A percentile compares a stretch with the other conserved stretches of the same genome.
Conservation (phyloP, 2,888 invertebrate genomes). For the Brenthis daphne region DNA sequence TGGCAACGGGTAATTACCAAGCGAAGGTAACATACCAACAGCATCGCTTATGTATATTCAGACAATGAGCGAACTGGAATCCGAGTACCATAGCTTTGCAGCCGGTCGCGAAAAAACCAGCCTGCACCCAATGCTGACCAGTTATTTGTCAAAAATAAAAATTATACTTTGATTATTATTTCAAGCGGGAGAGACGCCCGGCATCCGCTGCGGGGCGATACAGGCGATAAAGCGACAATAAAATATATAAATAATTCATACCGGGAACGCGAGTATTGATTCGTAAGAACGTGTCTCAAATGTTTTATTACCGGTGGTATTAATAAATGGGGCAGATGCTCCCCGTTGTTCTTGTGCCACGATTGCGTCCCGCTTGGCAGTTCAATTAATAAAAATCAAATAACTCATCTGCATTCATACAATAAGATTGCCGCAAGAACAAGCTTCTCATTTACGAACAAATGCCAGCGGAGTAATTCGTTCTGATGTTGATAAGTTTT, state of each 20-base stretch:
- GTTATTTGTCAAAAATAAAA: slow-evolving; percentile 80
- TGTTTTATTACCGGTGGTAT: slow-evolving; percentile 74
- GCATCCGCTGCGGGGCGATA: slow-evolving; percentile 62
- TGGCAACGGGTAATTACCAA: slow-evolving; percentile 29
- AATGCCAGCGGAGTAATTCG: neutral
- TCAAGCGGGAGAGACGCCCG: slow-evolving; percentile 57
- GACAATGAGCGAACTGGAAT: slow-evolving; percentile 27
- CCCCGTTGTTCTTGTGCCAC: slow-evolving; percentile 57
- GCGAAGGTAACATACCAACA: slow-evolving; percentile 27
- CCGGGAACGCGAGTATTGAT: slow-evolving; percentile 69
- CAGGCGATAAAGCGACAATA: slow-evolving; percentile 79
- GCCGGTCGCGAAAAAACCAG: slow-evolving; percentile 35
- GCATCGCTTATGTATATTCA: slow-evolving; percentile 37
- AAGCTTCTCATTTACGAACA: slow-evolving; percentile 17
- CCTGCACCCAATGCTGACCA: slow-evolving; percentile 56
- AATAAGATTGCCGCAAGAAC: slow-evolving; percentile 29
- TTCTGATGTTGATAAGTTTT: neutral
- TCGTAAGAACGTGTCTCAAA: slow-evolving; percentile 80
- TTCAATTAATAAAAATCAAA: slow-evolving; percentile 73
- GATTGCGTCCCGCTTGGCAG: slow-evolving; percentile 60
- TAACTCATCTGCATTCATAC: slow-evolving; percentile 51
- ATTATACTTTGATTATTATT: slow-evolving; percentile 79
- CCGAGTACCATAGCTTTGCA: slow-evolving; percentile 23
- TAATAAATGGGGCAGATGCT: slow-evolving; percentile 79
- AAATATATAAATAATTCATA: slow-evolving; percentile 81